Base-by-base conservation (phyloP, 2,113 vertebrate species). In the Spermophilus dauricus region DNA sequence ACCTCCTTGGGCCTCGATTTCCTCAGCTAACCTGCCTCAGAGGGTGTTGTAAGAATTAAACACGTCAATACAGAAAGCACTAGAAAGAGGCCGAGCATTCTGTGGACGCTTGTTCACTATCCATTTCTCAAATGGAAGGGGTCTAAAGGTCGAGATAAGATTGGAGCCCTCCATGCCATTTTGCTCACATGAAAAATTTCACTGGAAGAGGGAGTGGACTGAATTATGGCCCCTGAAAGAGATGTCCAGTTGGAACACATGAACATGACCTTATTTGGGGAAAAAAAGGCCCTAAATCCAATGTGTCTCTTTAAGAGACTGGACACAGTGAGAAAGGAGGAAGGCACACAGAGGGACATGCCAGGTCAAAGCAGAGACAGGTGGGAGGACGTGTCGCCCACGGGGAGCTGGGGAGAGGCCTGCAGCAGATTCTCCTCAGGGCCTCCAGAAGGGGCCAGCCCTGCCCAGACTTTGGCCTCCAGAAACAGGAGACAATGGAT, bases 341-440 rank as follows among this genome's bases (percentile, higher is more conserved):
- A 10, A 5, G 51, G 22, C 14, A 8, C 48, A 14, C 18, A 30
- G 37, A 39, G 22, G 17, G 53, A 53, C 24, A 37, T 8, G 2
- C 14, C 5, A 3, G 1, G 32, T 16, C 39, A 67, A 84, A 75
- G 42, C 4, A 28, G 16, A 56, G 30, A 8, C 13, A 16, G 48
- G 12, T 1, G 2, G n/a, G 8, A n/a, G n/a, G 22, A 18, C 13
- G 20, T 7, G 14, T 28, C 32, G 26, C 20, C 37, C 16, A 32
- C 13, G 11, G 13, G 56, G 24, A 28, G 20, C 39, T 12, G 56
- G 45, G 30, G 39, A 16, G 18, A 17, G n/a, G 39, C 30, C 11
- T 3, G 18, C 16, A 9, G 1, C 1, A 3, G 8, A 20, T 1
- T 1, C 32, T 77, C 26, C n/a, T 18, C 39, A 24, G 63, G 28